Percentiles rank a stretch among this genome's conserved stretches.
Evolutionary conservation across 2,113 vertebrate genomes (phyloP).

Genomic region (Myrmecobius fasciatus): DNA sequence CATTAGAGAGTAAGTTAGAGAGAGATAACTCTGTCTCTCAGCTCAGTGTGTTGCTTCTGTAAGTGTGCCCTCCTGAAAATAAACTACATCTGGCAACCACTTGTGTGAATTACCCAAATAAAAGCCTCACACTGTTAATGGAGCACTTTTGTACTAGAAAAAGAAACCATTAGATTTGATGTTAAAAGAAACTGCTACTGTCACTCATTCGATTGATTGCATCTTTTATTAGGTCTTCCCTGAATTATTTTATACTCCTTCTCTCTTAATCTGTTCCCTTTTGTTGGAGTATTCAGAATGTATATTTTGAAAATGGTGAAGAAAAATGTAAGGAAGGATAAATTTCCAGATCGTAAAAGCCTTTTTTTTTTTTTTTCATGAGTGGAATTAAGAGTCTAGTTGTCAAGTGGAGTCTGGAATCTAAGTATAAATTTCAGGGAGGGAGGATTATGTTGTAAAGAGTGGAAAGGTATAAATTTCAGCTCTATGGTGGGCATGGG

Average conservation of each 20-base stretch:
- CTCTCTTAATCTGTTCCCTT: conserved; percentile 64
- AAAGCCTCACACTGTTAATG: conserved; percentile 77
- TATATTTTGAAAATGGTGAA: conserved; percentile 70
- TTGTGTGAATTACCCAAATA: conserved; percentile 76
- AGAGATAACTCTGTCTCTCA: conserved; percentile 59
- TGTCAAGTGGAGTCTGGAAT: conserved; percentile 44
- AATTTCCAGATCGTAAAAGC: conserved; percentile 67
- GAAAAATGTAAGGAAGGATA: conserved; percentile 60
- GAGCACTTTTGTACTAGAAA: conserved; percentile 74
- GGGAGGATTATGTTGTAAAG: conserved; percentile 51
- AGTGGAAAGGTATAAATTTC: conserved; percentile 59
- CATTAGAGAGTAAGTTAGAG: conserved; percentile 54
- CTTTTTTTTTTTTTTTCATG: conserved; percentile 55
- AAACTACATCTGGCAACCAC: conserved; percentile 75
- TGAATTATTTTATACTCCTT: conserved; percentile 68
- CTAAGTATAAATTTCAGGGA: conserved; percentile 66
- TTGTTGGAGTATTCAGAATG: conserved; percentile 71
- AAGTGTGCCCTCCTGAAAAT: conserved; percentile 77
- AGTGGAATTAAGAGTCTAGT: conserved; percentile 46
- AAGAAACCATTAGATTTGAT: conserved; percentile 75
- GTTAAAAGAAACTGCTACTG: conserved; percentile 72
- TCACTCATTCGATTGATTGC: conserved; percentile 69
- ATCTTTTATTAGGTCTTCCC: conserved; percentile 75
- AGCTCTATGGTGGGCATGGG: conserved; percentile 44
- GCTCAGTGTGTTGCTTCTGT: conserved; percentile 65